phyloP scores from a whole-genome alignment of 2,797 vertebrate species.

The Tenualosa thibaudeaui region DNA sequence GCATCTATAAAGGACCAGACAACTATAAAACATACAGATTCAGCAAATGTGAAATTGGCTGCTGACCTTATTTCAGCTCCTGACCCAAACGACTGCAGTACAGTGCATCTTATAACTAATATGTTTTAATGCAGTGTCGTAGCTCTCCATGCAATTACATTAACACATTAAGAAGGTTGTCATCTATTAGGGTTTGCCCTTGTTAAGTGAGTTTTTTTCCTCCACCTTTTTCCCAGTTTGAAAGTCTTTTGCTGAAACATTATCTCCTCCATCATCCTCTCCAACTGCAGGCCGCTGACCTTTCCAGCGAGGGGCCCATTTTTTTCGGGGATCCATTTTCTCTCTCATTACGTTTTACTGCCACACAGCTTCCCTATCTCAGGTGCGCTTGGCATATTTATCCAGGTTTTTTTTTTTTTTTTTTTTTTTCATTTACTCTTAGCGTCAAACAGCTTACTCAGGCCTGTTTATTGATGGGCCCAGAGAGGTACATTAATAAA shows the following conservation, averaged over 20 bases:
- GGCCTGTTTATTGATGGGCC: slow-evolving; percentile 73
- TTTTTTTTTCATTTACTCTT: slow-evolving; percentile 63
- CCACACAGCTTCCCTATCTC: slow-evolving; percentile 57
- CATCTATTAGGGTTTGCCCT: slow-evolving; percentile 4
- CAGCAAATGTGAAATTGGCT: slow-evolving; percentile 22
- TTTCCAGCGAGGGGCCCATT: background rate
- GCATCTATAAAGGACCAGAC: background rate
- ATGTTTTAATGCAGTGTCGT: background rate
- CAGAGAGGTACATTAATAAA: slow-evolving; percentile 78
- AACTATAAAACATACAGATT: slow-evolving; percentile 3
- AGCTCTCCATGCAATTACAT: slow-evolving; percentile 12
- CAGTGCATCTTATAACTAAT: background rate
- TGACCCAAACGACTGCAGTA: background rate
- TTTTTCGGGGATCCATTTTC: slow-evolving; percentile 29
- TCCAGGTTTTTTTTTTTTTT: slow-evolving; percentile 48
- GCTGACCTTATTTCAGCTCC: background rate
- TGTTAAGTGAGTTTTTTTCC: slow-evolving; percentile 9
- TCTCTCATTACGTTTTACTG: slow-evolving; percentile 49
- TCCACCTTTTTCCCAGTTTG: background rate
- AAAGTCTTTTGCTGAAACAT: slow-evolving; percentile 25
- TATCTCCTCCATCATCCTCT: slow-evolving; percentile 19
- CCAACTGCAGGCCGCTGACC: slow-evolving; percentile 16
- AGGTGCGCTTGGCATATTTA: slow-evolving; percentile 70
- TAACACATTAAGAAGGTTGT: slow-evolving; percentile 22
- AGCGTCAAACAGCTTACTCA: slow-evolving; percentile 75